Evolutionary conservation across 2,888 invertebrate genomes (phyloP).

Genomic region (Eupithecia tripunctaria): DNA sequence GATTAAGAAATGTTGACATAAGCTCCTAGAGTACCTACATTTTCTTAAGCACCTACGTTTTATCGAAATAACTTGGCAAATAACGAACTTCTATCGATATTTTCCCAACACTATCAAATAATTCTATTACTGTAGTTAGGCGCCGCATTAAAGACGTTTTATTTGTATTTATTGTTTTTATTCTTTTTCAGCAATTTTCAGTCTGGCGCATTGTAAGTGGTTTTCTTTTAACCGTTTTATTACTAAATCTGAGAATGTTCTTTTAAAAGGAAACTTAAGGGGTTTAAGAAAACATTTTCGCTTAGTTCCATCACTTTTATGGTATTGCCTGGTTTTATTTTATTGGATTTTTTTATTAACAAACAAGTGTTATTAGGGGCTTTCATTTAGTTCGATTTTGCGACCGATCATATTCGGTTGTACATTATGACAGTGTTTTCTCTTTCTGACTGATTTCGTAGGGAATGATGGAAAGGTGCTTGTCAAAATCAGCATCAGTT

Average conservation of each 20-base stretch:
- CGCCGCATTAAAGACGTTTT: constrained; percentile 46
- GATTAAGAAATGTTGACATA: neutral
- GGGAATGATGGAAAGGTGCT: neutral
- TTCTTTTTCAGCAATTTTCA: constrained; percentile 31
- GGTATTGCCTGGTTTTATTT: neutral
- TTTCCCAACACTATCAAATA: constrained; percentile 45
- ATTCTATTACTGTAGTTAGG: constrained; percentile 52
- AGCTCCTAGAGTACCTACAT: neutral
- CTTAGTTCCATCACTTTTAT: constrained; percentile 5
- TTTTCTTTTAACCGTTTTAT: constrained; percentile 23
- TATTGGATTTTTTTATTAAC: neutral
- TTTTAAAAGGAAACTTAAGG: constrained; percentile 5
- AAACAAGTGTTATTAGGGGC: neutral
- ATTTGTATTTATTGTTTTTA: constrained; percentile 31
- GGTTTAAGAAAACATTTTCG: constrained; percentile 15
- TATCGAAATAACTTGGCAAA: neutral
- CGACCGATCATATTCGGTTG: neutral
- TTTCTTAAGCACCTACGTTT: neutral
- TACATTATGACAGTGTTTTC: neutral
- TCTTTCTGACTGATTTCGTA: neutral
- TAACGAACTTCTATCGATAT: constrained; percentile 18
- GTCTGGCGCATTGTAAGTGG: constrained; percentile 36
- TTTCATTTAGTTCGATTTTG: neutral
- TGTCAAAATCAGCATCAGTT: no score
- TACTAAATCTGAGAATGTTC: constrained; percentile 17